Percentiles rank a stretch among this genome's conserved stretches.
phyloP scores from a whole-genome alignment of 1,140 invertebrate species.

The Chymomyza costata region DNA sequence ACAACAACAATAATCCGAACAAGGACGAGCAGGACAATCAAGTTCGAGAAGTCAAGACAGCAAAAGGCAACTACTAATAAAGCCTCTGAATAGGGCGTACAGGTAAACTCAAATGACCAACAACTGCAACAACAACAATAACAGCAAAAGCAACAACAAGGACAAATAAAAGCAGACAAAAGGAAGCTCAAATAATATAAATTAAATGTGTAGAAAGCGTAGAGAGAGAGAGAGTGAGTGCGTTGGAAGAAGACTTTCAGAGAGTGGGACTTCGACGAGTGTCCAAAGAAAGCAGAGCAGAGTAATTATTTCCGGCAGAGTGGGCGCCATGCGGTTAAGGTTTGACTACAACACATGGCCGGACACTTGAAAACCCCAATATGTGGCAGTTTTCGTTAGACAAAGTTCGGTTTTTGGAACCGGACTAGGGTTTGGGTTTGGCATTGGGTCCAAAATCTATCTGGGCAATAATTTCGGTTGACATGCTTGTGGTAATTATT shows the following conservation, averaged over 20 bases:
- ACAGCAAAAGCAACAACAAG: conserved; percentile 13
- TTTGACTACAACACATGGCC: conserved; percentile 68
- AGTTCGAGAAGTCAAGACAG: conserved; percentile 3
- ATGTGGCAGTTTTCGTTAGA: conserved; percentile 36
- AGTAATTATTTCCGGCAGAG: conserved; percentile 69
- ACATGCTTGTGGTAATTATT: conserved; percentile 72
- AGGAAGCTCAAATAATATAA: conserved; percentile 70
- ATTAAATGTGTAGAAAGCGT: conserved; percentile 50
- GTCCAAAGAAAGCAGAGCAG: conserved; percentile 59
- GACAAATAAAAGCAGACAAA: conserved; percentile 55
- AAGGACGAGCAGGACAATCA: conserved; percentile 21
- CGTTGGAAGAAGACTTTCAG: neutral
- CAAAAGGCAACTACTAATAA: no score
- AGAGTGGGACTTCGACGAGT: conserved; percentile 18
- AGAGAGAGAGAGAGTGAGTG: neutral
- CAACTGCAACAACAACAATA: conserved; percentile 11
- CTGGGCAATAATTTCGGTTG: conserved; percentile 71
- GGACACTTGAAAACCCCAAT: conserved; percentile 62
- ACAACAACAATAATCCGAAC: conserved; percentile 47
- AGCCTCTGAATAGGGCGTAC: no score
- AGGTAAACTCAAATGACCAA: conserved; percentile 29
- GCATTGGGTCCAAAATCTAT: conserved; percentile 41
- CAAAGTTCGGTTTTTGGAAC: no score
- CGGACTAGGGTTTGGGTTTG: conserved; percentile 14
- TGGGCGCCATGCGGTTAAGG: conserved; percentile 48